Evolutionary conservation across 2,797 vertebrate species (phyloP).

Genomic region (Phrynocephalus guinanensis): DNA sequence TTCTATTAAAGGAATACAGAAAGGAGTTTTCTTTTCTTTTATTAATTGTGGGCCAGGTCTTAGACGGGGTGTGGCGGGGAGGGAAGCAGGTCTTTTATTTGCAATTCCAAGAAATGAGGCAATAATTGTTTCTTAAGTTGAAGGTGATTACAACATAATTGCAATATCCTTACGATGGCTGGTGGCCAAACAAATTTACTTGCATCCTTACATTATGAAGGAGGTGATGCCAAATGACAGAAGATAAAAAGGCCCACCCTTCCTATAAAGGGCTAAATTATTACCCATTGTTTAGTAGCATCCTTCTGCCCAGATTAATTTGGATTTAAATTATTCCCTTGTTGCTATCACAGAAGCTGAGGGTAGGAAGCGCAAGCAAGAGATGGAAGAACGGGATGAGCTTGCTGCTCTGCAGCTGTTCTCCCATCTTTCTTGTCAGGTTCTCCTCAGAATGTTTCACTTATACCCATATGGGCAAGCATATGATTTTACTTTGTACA

Average conservation of each 20-base stretch:
- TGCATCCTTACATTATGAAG: not conserved
- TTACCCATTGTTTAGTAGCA: slow-evolving; percentile 9
- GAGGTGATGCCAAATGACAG: not conserved
- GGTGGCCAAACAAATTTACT: not conserved
- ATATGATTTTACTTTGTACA: not conserved
- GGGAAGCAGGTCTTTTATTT: not conserved
- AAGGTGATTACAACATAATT: not conserved
- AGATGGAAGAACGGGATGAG: not conserved
- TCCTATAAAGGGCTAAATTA: not conserved
- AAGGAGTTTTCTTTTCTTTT: slow-evolving; percentile 25
- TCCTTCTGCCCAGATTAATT: not conserved
- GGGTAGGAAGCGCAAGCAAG: slow-evolving; percentile 9
- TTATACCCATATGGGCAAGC: not conserved
- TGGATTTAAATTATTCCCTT: not conserved
- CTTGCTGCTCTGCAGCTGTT: rapidly evolving
- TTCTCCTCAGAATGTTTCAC: not conserved
- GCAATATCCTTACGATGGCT: not conserved
- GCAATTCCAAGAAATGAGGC: slow-evolving; percentile 13
- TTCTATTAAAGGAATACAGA: slow-evolving; percentile 14
- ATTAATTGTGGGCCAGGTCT: not conserved
- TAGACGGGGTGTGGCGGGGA: not conserved
- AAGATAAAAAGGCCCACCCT: not conserved
- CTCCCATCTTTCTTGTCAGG: not conserved
- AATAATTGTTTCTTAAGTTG: not conserved
- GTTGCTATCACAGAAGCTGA: not conserved